Evolutionary conservation across 2,797 vertebrate genomes (phyloP).

Genomic region (Phyllotis vaccarum): DNA sequence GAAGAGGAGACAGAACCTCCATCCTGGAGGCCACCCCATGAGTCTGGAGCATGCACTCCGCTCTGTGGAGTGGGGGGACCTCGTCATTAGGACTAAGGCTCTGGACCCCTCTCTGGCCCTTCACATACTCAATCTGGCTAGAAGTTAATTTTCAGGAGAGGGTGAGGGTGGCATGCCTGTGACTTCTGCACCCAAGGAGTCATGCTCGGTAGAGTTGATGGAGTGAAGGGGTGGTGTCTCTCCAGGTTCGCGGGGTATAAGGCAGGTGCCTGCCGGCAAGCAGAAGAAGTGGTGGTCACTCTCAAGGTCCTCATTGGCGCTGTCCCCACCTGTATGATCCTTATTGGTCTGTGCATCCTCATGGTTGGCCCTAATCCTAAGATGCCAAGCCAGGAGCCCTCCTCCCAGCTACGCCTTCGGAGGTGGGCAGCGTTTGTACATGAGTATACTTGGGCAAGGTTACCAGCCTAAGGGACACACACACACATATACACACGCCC

Average conservation of each 20-base stretch:
- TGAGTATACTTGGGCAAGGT: background rate
- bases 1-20: background rate
- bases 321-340: slow-evolving; percentile 94
- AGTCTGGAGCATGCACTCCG: background rate
- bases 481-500: background rate
- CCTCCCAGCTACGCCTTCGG: slow-evolving; percentile 90
- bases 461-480: background rate
- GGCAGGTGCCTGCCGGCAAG: slow-evolving; percentile 93
- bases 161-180: background rate
- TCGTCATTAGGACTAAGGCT: background rate
- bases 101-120: background rate
- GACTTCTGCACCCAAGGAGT: background rate
- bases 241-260: slow-evolving; percentile 95
- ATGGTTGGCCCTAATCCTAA: slow-evolving; percentile 94
- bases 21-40: background rate
- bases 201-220: background rate
- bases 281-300: slow-evolving; percentile 91
- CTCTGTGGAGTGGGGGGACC: background rate
- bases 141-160: background rate
- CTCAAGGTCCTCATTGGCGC: slow-evolving; percentile 96
- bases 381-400: slow-evolving; percentile 91
- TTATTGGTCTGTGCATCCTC: slow-evolving; percentile 93
- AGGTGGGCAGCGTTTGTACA: slow-evolving; percentile 87
- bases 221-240: background rate
- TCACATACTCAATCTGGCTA: background rate